These are phyloP conservation scores for Eulemur albifrons DNA, from an alignment of 2,797 vertebrate genomes.

Conservation along the genomic window DNA sequence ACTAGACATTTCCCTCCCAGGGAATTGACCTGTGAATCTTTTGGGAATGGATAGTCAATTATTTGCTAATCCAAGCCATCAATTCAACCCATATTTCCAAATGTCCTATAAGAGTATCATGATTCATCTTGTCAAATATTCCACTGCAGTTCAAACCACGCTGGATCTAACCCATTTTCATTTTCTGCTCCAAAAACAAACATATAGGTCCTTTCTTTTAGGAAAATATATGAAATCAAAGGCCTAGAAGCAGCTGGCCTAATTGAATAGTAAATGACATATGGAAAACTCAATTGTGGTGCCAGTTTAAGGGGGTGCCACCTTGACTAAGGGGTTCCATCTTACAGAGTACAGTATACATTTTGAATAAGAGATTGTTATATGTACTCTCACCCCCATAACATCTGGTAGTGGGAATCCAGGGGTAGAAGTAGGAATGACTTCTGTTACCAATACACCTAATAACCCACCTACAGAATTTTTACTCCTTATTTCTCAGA, in stretches of 20 bases:
- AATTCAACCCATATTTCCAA: not conserved
- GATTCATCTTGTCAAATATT: not conserved
- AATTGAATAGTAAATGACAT: not conserved
- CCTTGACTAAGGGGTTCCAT: not conserved
- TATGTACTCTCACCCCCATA: not conserved
- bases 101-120: not conserved
- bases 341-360: not conserved
- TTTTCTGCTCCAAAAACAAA: not conserved
- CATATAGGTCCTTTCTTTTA: not conserved
- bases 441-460: not conserved
- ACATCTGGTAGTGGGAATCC: not conserved
- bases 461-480: not conserved
- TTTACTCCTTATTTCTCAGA: slow-evolving; percentile 2
- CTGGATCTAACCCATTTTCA: not conserved
- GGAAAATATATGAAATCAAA: not conserved
- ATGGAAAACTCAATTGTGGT: not conserved
- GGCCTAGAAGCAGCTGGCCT: not conserved
- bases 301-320: no score
- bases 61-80: not conserved
- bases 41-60: not conserved
- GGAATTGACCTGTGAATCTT: not conserved
- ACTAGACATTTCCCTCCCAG: not conserved
- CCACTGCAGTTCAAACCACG: not conserved
- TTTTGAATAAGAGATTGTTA: not conserved
- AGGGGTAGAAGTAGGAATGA: not conserved